Base-by-base conservation (phyloP, 2,113 vertebrate genomes). In the Barnardius zonarius region DNA sequence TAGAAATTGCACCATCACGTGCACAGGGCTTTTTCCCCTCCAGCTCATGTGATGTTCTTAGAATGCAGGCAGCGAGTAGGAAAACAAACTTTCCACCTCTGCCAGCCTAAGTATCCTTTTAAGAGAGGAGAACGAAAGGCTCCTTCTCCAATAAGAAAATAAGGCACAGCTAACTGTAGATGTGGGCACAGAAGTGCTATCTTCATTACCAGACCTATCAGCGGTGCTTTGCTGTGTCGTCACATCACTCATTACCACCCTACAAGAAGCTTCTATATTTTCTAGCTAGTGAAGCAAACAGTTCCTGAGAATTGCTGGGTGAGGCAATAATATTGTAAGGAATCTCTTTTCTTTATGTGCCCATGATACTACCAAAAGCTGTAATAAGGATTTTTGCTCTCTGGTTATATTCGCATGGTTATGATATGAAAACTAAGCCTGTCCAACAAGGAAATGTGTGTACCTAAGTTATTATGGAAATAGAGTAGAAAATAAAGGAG, bases 1-100 rank as follows among this genome's bases (percentile, higher is more conserved):
- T 39, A 74, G 52, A 78, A 57, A 28, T 28, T 68, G 37, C 41
- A 11, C 27, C 20, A 6, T 22, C 31, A 17, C 6, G 5, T 46
- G 31, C 0, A 0, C 1, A 1, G 17, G 33, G 9, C 3, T 16
- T 9, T 66, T 64, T 43, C 68, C 70, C 30, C 39, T 81, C 30
- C 62, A 33, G 27, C 11, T 1, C 0, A 37, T 62, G 72, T 74
- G 23, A 49, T 86, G 23, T 31, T 69, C 39, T 55, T 52, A 77
- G 54, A 37, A 46, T 51, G 37, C 41, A 85, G 25, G 8, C 23
- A 85, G 31, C 1, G 7, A 28, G 33, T 7, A 88, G 23, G 57
- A 74, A 63, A 90, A 77, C 83, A 75, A 28, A n/a, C 46, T 80
- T 78, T 69, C 83, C 49, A 64, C 70, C 59, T 81, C 63, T 54